Base-by-base conservation (phyloP, 2,888 invertebrate genomes). In the Acleris holmiana region DNA sequence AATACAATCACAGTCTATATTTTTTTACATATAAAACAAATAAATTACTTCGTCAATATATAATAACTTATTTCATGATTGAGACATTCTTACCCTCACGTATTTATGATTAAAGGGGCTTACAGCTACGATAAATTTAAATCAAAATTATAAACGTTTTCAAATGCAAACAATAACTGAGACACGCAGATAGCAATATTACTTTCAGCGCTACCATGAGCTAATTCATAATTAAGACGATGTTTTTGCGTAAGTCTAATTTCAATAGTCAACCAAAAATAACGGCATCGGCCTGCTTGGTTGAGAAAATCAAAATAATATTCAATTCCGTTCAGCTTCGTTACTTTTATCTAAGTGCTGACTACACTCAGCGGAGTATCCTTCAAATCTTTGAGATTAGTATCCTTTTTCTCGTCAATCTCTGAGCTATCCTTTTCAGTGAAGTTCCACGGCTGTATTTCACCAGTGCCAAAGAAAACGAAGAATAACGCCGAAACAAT, bases 391-490 rank as follows among this genome's bases (percentile, higher is more conserved):
- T 84, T 88, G 19, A 69, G 61, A 44, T 78, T 79, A 48, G 73
- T 74, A 57, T 79, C 85, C 69, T 83, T 85, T 7, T 70, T 68
- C 58, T 73, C 75, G n/a, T 69, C 68, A 29, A 63, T 58, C 18
- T 71, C 71, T 18, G 65, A 61, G 13, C 74, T 74, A 4, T 80
- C 79, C 4, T 82, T 78, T 13, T 75, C 77, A 21, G 76, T 66
- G 71, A 89, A 93, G 77, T 96, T 96, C 96, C 96, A 96, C 1
- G 93, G 81, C 76, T 96, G 96, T 56, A 94, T 94, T 56, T 94
- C 93, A 0, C 94, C 96, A 0, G 95, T 95, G 29, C 96, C 96
- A 63, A 96, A 95, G 23, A 95, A 67, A 79, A 94, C 93, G 81
- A 95, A 97, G 59, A 96, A 84, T 44, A 96, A 62, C 0, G 96